Percentiles rank a stretch among this genome's conserved stretches.
Conservation (phyloP, 2,113 vertebrate genomes). For the Cynopterus brachyotis region DNA sequence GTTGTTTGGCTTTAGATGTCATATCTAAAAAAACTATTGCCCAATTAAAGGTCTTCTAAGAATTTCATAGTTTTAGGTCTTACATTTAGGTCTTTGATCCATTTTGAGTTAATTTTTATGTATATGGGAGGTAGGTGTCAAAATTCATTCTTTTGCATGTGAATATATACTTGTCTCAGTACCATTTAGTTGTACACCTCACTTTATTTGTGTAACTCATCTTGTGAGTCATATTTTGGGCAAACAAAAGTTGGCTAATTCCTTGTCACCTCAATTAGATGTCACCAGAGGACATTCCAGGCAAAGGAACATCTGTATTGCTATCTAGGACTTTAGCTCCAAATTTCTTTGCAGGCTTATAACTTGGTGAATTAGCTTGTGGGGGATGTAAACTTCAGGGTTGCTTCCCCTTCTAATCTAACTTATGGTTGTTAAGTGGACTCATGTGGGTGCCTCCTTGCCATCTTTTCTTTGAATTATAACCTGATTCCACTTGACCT, state of each 20-base stretch:
- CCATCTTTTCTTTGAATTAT: not conserved
- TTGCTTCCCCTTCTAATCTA: not conserved
- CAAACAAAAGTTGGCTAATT: not conserved
- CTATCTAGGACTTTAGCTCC: not conserved
- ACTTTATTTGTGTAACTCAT: not conserved
- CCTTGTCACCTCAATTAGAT: not conserved
- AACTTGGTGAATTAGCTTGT: not conserved
- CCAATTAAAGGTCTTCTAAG: not conserved
- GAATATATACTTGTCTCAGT: not conserved
- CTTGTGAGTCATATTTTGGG: not conserved
- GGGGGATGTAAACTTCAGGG: not conserved
- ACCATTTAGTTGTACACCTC: not conserved
- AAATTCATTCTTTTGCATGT: not conserved
- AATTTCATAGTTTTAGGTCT: not conserved
- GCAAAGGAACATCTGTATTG: not conserved
- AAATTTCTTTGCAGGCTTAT: not conserved
- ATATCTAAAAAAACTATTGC: not conserved
- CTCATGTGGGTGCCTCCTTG: not conserved
- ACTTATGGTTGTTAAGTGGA: not conserved
- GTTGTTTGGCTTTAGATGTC: not conserved
- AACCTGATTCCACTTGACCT: not conserved
- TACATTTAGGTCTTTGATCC: not conserved
- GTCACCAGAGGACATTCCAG: not conserved
- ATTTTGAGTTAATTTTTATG: constrained; percentile 1
- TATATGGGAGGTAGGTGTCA: not conserved